Conservation (phyloP, 1,140 invertebrate genomes). For the Metaphire vulgaris region DNA sequence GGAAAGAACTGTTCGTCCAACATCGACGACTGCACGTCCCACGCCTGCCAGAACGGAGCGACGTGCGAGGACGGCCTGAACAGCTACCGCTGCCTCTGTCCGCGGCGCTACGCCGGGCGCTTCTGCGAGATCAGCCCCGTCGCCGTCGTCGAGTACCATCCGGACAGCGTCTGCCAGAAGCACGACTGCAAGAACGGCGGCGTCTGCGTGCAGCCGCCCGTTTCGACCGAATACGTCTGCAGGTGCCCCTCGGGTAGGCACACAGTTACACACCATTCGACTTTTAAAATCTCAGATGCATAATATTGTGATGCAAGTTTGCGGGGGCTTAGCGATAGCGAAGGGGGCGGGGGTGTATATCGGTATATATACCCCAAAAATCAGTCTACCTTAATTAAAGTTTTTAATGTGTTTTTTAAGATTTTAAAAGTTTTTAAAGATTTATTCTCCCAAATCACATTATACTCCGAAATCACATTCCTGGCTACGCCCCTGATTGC, state of each 20-base stretch:
- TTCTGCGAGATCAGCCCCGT: conserved; percentile 91
- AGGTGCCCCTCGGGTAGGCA: conserved; percentile 79
- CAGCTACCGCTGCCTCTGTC: conserved; percentile 85
- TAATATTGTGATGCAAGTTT: too few species aligned
- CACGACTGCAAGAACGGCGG: conserved; percentile 91
- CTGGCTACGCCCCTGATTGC: too few species aligned
- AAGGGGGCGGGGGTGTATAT: too few species aligned
- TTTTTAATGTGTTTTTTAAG: too few species aligned
- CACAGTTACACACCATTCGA: too few species aligned
- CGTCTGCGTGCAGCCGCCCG: conserved; percentile 80
- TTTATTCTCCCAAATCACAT: too few species aligned
- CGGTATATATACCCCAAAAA: too few species aligned
- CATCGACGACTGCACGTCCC: conserved; percentile 71
- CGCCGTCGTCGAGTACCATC: conserved; percentile 69
- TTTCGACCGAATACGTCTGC: conserved; percentile 74
- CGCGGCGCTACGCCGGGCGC: conserved; percentile 79
- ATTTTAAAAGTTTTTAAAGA: too few species aligned
- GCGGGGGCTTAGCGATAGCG: too few species aligned
- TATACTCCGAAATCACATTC: too few species aligned
- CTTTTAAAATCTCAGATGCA: too few species aligned
- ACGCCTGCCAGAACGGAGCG: conserved; percentile 85
- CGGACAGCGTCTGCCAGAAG: conserved; percentile 88
- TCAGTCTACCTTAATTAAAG: too few species aligned
- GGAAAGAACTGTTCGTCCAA: conserved; percentile 81
- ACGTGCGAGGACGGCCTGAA: conserved; percentile 87